Conservation (phyloP, 2,113 vertebrate species). For the Cepphus grylle region DNA sequence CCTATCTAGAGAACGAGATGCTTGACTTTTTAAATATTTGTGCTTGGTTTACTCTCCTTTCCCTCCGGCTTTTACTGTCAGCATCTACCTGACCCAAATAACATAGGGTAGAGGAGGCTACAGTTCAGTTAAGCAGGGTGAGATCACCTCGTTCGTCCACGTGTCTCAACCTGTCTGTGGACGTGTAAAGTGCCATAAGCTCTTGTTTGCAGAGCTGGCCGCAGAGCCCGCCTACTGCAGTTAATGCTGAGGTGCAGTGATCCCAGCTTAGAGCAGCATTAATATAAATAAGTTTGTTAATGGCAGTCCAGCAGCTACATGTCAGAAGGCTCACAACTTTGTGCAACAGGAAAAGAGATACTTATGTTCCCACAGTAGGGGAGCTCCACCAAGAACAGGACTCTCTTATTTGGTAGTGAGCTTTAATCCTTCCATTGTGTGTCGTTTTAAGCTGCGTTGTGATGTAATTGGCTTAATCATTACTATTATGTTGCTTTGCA, state of each 20-base stretch:
- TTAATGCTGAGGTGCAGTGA: slow-evolving; percentile 2
- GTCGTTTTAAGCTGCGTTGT: slow-evolving; percentile 60
- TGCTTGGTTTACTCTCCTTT: neutral
- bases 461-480: slow-evolving; percentile 67
- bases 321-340: slow-evolving; percentile 45
- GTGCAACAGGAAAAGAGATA: slow-evolving; percentile 48
- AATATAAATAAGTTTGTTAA: slow-evolving; percentile 7
- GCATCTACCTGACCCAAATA: slow-evolving; percentile 40
- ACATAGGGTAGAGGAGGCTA: neutral
- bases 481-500: slow-evolving; percentile 59
- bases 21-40: neutral
- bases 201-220: neutral
- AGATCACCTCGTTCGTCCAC: neutral
- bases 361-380: slow-evolving; percentile 62
- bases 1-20: neutral
- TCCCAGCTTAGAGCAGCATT: slow-evolving; percentile 6
- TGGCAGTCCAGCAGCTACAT: slow-evolving; percentile 3
- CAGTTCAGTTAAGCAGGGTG: neutral
- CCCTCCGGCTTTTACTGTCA: slow-evolving; percentile 10
- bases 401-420: slow-evolving; percentile 58
- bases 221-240: neutral
- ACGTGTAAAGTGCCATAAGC: neutral
- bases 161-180: neutral
- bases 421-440: slow-evolving; percentile 68
- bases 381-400: slow-evolving; percentile 48